Conservation (phyloP, 2,113 vertebrate species). For the Setophaga coronata region DNA sequence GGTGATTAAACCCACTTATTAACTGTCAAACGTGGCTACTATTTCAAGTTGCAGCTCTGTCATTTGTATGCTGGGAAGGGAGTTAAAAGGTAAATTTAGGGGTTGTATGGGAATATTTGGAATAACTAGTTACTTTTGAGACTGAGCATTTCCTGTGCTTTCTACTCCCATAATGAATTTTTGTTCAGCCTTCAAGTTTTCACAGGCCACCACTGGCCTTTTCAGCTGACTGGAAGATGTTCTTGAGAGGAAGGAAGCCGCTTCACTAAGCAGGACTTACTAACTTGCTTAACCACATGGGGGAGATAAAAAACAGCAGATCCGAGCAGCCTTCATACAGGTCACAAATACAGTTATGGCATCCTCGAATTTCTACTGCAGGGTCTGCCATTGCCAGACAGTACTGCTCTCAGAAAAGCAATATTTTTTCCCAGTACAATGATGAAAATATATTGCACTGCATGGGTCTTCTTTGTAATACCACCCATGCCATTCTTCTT, state of each 20-base stretch:
- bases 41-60: neutral
- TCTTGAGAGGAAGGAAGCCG: neutral
- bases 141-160: neutral
- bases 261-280: neutral
- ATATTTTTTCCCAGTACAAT: neutral
- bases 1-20: constrained; percentile 31
- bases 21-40: neutral
- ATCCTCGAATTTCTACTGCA: neutral
- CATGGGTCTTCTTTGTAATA: neutral
- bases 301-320: constrained; percentile 39
- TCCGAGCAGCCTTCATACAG: neutral
- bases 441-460: neutral
- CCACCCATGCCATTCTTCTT: neutral
- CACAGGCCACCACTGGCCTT: neutral
- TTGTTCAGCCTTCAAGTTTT: neutral
- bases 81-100: neutral
- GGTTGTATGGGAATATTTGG: neutral
- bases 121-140: neutral
- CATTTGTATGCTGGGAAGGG: neutral
- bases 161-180: neutral
- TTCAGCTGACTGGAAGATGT: neutral
- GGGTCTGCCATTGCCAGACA: neutral
- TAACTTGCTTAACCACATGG: neutral
- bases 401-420: neutral
- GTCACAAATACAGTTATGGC: neutral